These are phyloP conservation scores for Notarius lentiginosus DNA, from an alignment of 2,113 vertebrate genomes.

Conservation along the genomic window DNA sequence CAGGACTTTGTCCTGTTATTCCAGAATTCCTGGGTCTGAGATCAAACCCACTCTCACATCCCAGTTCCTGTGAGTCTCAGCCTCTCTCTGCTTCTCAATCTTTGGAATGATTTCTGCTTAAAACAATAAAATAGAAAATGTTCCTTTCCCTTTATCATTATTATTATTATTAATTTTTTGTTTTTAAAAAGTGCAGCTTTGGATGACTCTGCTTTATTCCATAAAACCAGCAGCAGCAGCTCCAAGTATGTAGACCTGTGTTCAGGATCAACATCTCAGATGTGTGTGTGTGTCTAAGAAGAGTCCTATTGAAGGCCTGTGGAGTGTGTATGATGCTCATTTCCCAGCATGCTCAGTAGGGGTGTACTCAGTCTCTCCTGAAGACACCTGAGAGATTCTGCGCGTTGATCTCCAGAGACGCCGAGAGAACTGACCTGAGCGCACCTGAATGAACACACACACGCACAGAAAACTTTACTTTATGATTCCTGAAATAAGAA, in stretches of 20 bases:
- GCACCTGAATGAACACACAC: slow-evolving; percentile 74
- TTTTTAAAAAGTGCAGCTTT: slow-evolving; percentile 51
- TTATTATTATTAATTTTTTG: neutral
- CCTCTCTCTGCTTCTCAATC: slow-evolving; percentile 13
- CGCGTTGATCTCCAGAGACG: slow-evolving; percentile 86
- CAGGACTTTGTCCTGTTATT: neutral
- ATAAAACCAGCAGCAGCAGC: slow-evolving; percentile 16
- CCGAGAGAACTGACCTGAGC: slow-evolving; percentile 82
- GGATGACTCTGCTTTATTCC: slow-evolving; percentile 22
- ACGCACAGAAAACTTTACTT: neutral
- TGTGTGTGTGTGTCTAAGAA: neutral
- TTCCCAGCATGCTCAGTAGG: slow-evolving; percentile 68
- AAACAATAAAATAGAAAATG: slow-evolving; percentile 30
- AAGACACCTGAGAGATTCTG: slow-evolving; percentile 89
- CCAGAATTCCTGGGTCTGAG: slow-evolving; percentile 12
- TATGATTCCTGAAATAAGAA: neutral
- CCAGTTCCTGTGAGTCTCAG: neutral
- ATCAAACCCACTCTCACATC: neutral
- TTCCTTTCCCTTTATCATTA: neutral
- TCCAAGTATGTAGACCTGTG: neutral
- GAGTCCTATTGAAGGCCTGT: slow-evolving; percentile 7
- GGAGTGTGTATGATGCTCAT: slow-evolving; percentile 52
- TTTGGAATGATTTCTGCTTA: slow-evolving; percentile 50
- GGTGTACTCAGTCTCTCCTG: slow-evolving; percentile 90
- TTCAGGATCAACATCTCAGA: slow-evolving; percentile 7